phyloP scores from a whole-genome alignment of 2,888 invertebrate species.

The Ophioninae sp. region DNA sequence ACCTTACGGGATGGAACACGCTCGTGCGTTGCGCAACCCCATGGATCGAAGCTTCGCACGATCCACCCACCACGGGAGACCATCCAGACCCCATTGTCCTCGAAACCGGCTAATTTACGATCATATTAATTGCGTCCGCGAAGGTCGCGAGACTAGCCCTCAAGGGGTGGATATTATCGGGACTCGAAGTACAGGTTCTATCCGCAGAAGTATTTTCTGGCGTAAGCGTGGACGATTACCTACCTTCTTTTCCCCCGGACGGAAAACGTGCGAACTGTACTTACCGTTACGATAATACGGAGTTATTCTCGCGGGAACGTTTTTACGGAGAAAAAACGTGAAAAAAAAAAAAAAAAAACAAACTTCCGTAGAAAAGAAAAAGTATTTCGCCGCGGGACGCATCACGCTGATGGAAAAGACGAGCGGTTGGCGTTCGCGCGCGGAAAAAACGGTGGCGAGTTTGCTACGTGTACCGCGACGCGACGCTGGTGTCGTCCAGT shows the following conservation, averaged over 20 bases:
- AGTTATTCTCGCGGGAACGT: no score
- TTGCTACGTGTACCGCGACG: constrained; percentile 15
- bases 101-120: constrained; percentile 77
- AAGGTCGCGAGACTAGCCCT: constrained; percentile 57
- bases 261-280: no score
- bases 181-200: constrained; percentile 10
- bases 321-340: not conserved
- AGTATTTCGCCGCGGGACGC: no score
- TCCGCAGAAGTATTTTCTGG: not conserved
- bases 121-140: constrained; percentile 77
- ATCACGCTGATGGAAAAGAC: constrained; percentile 2
- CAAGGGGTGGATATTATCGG: constrained; percentile 28
- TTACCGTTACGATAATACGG: no score
- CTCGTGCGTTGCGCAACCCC: constrained; percentile 7
- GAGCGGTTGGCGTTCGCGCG: constrained; percentile 12
- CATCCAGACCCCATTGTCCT: constrained; percentile 73
- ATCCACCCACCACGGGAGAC: constrained; percentile 57
- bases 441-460: not conserved
- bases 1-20: constrained; percentile 64
- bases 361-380: no score
- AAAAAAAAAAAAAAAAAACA: constrained; percentile 2
- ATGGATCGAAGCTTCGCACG: constrained; percentile 45
- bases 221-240: not conserved
- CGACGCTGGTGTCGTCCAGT: constrained; percentile 28
- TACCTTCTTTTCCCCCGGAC: no score